Base-by-base conservation (phyloP, 2,888 invertebrate genomes). In the Eucera pruinosa region DNA sequence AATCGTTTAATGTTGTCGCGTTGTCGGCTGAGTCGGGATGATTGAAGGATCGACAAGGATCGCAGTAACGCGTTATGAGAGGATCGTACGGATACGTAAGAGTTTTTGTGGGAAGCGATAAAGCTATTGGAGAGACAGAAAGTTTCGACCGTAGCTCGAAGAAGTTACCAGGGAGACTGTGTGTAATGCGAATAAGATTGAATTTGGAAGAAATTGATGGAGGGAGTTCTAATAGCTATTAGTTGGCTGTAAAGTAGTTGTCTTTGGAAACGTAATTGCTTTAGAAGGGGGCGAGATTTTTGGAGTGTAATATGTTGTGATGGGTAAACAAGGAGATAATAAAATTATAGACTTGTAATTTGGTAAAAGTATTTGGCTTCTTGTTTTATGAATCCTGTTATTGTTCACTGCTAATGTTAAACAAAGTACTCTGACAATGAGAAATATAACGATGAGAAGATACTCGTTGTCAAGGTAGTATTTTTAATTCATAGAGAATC, bases 1-100 rank as follows among this genome's bases (percentile, higher is more conserved):
- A 81, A 81, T 84, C 83, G 81, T 77, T 81, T 75, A 81, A 80
- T 72, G 79, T 65, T 75, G 83, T 83, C 69, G 55, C 62, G 58
- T 76, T 77, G 71, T 67, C 73, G n/a, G 30, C 58, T 39, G 65
- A 72, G 41, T 60, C 36, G 27, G 30, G 36, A 54, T 66, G 80
- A 82, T 80, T 54, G 77, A 80, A 39, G 58, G 65, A 69, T 75
- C 50, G 69, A 65, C 54, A 48, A 9, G 54, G 52, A 20, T 55
- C 33, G 20, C 13, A 11, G 48, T 73, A 61, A 61, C 66, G 45
- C 47, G 36, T 72, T 52, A 39, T 5, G 52, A 39, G 25, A 55
- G 23, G n/a, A 33, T 66, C 45, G n/a, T 4, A 13, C 13, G 33
- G 43, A 48, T 33, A 48, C 11, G 27, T 9, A 13, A 33, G 3